Conservation (phyloP, 1,140 invertebrate species). For the Aphaenogaster ashmeadi region DNA sequence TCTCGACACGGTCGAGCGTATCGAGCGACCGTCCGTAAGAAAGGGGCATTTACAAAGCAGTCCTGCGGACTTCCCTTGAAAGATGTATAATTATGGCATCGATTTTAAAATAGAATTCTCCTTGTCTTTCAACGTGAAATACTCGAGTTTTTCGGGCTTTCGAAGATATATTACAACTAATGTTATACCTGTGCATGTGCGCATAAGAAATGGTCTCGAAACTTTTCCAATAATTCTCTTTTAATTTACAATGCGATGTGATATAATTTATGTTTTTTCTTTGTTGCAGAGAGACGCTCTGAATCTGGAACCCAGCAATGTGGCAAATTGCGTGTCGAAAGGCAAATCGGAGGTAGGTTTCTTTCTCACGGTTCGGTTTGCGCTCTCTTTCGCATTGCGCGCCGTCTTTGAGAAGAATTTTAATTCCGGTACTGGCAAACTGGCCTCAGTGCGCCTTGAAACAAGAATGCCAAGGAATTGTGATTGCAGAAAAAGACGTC, state of each 20-base stretch:
- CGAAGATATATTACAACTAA: neutral
- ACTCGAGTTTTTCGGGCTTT: neutral
- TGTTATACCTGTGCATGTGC: neutral
- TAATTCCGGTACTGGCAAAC: conserved; percentile 55
- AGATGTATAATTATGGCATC: conserved; percentile 54
- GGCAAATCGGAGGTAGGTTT: conserved; percentile 93
- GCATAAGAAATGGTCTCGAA: neutral
- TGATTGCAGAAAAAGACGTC: conserved; percentile 58
- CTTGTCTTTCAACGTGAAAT: neutral
- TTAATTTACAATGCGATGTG: neutral
- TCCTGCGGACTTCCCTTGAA: conserved; percentile 33
- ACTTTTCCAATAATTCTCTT: neutral
- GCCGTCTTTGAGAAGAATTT: conserved; percentile 45
- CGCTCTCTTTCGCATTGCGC: conserved; percentile 1
- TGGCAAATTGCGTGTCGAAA: conserved; percentile 93
- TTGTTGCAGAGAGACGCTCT: conserved; percentile 92
- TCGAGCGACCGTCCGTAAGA: conserved; percentile 45
- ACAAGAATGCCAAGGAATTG: conserved; percentile 1
- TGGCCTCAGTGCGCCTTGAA: neutral
- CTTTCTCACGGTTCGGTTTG: conserved; percentile 20
- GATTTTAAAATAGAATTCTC: conserved; percentile 32
- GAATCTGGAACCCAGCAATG: conserved; percentile 92
- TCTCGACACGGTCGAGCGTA: conserved; percentile 59
- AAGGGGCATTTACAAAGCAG: conserved; percentile 5
- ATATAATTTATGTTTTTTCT: conserved; percentile 52